Base-by-base conservation (phyloP, 2,113 vertebrate genomes). In the Columba janthina region DNA sequence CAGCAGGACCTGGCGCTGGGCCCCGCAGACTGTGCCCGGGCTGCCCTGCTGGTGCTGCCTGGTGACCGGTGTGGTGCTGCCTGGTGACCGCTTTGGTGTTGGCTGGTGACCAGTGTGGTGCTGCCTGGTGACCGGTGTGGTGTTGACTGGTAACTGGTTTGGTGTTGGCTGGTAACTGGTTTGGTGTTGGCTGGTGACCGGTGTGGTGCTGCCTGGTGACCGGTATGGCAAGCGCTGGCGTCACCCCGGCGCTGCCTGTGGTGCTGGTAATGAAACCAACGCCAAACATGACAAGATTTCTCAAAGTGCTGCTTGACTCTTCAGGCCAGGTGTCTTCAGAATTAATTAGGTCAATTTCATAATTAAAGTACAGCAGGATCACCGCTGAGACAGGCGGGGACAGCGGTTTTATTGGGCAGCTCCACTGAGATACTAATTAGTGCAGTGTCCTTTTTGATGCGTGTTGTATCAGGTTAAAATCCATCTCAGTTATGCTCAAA, bases 181-280 rank as follows among this genome's bases (percentile, higher is more conserved):
- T 42, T 14, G 40, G 40, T 42, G 40, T 12, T 42, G 40, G 12
- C 40, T 42, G 40, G 40, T 42, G 40, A 14, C 40, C 40, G 5
- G 40, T 42, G 11, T 42, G 40, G 40, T 42, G 40, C 40, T 15
- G 40, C 5, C 40, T 42, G 0, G 65, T 34, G 53, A 62, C 24
- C 62, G 17, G n/a, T 21, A 13, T 1, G 16, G 38, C 1, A 2
- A 6, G 64, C 0, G 11, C 13, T 64, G 31, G 15, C 3, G 2
- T 34, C 40, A 11, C 14, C 19, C 17, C 57, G 58, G 6, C 3
- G 3, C 66, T 71, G 36, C 69, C 54, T n/a, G 38, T 16, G 50
- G 19, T 46, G 29, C 29, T 73, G 5, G 9, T 14, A 6, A 61
- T 54, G 48, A 76, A 83, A 44, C 31, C 36, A 48, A 29, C 36